These are phyloP conservation scores for Felis catus DNA, from an alignment of 2,113 vertebrate genomes.

Conservation along the genomic window F.catus_Fca126_mat1.0 CM031420.1:115008501-115009000, in stretches of 20 bases:
- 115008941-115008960: neutral
- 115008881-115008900: neutral
- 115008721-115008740: neutral
- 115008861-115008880: neutral
- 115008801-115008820: neutral
- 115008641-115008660: neutral
- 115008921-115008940: neutral
- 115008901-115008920: neutral
- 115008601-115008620: neutral
- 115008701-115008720: neutral
- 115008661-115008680: neutral
- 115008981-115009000: neutral
- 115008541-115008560: neutral
- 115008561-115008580: neutral
- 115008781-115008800: neutral
- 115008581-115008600: neutral
- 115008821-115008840: neutral
- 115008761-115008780: neutral
- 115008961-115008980: neutral
- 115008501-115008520: conserved; percentile 19
- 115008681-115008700: neutral
- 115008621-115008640: neutral
- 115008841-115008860: neutral
- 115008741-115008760: neutral
- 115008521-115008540: neutral